Conservation (phyloP, 1,140 invertebrate genomes). For the Triops longicaudatus region DNA sequence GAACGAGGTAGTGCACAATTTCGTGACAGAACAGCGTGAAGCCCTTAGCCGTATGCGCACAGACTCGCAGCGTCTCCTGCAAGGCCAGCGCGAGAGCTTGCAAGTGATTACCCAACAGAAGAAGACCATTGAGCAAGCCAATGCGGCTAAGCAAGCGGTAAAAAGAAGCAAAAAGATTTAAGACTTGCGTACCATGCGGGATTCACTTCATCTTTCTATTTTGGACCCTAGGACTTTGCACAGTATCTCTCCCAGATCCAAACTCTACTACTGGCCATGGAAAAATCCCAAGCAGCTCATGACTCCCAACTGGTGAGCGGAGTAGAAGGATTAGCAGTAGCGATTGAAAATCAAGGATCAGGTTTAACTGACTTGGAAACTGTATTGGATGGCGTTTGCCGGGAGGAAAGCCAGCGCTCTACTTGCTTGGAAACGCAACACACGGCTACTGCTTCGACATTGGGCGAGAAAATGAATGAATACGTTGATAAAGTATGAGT, state of each 20-base stretch:
- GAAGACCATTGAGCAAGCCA: not conserved
- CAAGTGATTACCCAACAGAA: not conserved
- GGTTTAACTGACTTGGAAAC: not conserved
- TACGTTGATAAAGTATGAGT: not conserved
- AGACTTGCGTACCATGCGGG: not conserved
- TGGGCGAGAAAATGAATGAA: not conserved
- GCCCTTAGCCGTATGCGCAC: slow-evolving; percentile 21
- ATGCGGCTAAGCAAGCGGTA: slow-evolving; percentile 1
- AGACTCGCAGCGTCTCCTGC: not conserved
- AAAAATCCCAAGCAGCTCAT: not conserved
- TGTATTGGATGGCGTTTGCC: not conserved
- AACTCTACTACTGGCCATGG: not conserved
- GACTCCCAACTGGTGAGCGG: not conserved
- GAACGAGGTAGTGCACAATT: slow-evolving; percentile 21
- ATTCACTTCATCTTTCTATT: not conserved
- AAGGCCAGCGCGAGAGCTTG: not conserved
- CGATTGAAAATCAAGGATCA: not conserved
- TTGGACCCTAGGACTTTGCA: not conserved
- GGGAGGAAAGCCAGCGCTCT: not conserved
- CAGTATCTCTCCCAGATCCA: not conserved
- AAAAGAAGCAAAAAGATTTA: not conserved
- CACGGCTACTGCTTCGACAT: not conserved
- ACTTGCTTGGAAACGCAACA: not conserved
- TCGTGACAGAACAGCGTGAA: slow-evolving; percentile 26
- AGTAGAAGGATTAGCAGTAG: not conserved